Percentiles rank a stretch among this genome's conserved stretches.
Evolutionary conservation across 2,797 vertebrate genomes (phyloP).

Genomic region (Eulemur rubriventer): DNA sequence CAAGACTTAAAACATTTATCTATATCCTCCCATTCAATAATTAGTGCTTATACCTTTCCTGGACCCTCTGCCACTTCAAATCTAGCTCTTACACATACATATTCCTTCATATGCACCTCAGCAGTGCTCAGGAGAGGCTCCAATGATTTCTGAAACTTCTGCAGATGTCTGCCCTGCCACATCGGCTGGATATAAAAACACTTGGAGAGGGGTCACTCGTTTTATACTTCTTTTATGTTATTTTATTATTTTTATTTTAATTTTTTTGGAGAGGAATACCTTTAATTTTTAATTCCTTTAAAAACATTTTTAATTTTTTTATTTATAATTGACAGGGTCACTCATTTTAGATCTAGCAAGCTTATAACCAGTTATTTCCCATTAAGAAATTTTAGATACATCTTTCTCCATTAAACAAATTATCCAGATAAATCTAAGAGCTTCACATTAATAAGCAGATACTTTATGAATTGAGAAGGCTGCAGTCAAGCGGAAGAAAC

Average conservation of each 20-base stretch:
- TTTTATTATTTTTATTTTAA: no score
- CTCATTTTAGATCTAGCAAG: background rate
- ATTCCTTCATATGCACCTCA: background rate
- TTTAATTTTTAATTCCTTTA: background rate
- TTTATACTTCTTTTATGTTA: background rate
- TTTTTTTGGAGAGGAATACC: background rate
- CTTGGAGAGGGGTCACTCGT: no score
- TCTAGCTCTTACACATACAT: background rate
- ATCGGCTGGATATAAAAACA: background rate
- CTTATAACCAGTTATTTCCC: background rate
- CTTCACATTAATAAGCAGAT: background rate
- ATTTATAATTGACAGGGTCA: background rate
- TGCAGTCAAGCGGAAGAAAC: background rate
- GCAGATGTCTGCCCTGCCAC: background rate
- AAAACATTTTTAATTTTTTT: background rate
- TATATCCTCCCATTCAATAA: background rate
- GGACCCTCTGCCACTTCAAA: background rate
- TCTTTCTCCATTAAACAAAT: background rate
- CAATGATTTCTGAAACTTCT: background rate
- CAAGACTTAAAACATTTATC: background rate
- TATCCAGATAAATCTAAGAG: background rate
- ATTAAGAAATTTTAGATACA: background rate
- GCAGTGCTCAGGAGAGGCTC: background rate
- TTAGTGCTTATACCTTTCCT: background rate
- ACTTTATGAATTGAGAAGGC: background rate